Evolutionary conservation across 2,113 vertebrate genomes (phyloP), one percentile per base, ranked within the genome.

Genomic region (Etia nguti): DNA sequence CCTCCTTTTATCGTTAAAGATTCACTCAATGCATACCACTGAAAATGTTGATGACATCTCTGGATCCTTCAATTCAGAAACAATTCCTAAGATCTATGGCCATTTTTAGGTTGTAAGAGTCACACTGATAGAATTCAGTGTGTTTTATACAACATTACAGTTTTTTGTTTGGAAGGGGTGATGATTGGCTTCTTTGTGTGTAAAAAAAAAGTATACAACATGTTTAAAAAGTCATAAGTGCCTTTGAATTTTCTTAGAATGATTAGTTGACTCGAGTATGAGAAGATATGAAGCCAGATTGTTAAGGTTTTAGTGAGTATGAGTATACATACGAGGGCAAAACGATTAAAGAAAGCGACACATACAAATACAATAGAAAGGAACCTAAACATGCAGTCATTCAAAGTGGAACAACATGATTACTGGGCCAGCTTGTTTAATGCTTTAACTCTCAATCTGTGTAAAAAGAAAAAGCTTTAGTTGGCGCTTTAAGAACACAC

Each of bases 191-290:
- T 31, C 10, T 75, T 1, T 7, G 15, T 75, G 6, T 50, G 24
- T 50, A 20, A 20, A 50, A 26, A n/a, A 29, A 29, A 20, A 29
- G 70, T 18, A 29, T 26, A 26, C 41, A 48, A 5, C 48, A 46
- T 6, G 46, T 50, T 77, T 31, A 77, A 77, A 77, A 52, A 48
- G 41, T 0, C 24, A 31, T 20, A 48, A 48, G 0, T 26, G 24
- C 15, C 41, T 26, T 24, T 77, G 41, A 22, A 50, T 9, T 0
- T 50, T 34, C 18, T 52, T 52, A 52, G 15, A 52, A 20, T 77
- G 73, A 50, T 31, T n/a, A 31, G 20, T 52, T 77, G 0, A 1
- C 11, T 52, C 1, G 29, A 77, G 50, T n/a, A 50, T 20, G 16
- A 77, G 26, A 50, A 29, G 43, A 75, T 12, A 12, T 75, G 43